Percentiles rank a stretch among this genome's conserved stretches.
These are phyloP conservation scores for Amphilophus citrinellus DNA, from an alignment of 2,113 vertebrate species.

Conservation along the genomic window DNA sequence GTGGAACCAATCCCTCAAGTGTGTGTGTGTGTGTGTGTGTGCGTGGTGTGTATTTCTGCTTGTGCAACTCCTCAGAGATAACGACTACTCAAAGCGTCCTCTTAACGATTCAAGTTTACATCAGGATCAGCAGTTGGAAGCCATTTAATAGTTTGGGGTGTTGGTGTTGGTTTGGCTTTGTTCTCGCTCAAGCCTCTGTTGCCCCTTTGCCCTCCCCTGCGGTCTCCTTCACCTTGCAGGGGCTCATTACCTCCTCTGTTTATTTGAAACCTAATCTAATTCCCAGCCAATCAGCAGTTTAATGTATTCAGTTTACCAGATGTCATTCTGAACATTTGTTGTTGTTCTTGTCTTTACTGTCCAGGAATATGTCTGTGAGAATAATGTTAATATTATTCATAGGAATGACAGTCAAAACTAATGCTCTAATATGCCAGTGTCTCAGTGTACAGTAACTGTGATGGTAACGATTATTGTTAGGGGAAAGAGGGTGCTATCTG, in stretches of 20 bases:
- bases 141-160: conserved; percentile 15
- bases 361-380: conserved; percentile 5
- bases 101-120: conserved; percentile 63
- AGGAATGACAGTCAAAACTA: not conserved
- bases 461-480: not conserved
- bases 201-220: not conserved
- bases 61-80: conserved; percentile 59
- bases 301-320: conserved; percentile 43
- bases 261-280: conserved; percentile 34
- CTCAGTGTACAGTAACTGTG: not conserved
- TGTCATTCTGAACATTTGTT: conserved; percentile 41
- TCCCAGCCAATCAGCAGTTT: conserved; percentile 44
- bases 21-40: conserved; percentile 57
- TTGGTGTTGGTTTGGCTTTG: conserved; percentile 23
- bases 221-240: conserved; percentile 56
- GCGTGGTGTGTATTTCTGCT: conserved; percentile 46
- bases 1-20: conserved; percentile 73
- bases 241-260: conserved; percentile 51
- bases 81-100: conserved; percentile 65
- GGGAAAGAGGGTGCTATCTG: not conserved
- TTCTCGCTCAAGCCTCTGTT: not conserved
- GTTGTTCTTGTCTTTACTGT: not conserved
- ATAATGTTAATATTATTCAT: not conserved
- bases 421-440: not conserved
- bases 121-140: conserved; percentile 52